Conservation (phyloP, 2,113 vertebrate genomes). For the Microtus pennsylvanicus region DNA sequence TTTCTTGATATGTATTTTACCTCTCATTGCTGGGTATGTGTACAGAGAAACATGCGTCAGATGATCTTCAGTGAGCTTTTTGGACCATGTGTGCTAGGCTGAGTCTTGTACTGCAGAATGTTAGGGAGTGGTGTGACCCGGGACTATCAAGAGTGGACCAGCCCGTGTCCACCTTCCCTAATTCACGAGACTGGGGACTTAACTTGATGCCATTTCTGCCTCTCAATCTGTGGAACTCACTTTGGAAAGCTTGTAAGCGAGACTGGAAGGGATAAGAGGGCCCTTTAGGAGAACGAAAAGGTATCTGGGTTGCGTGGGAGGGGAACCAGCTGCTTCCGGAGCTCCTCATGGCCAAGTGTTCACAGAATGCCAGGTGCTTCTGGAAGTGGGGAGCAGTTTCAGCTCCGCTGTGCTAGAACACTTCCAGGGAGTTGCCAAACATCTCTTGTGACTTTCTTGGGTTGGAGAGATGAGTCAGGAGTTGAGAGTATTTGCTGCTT, state of each 20-base stretch:
- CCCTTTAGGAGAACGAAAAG: background rate
- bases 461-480: background rate
- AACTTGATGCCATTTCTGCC: background rate
- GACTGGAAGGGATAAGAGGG: background rate
- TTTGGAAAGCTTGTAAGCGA: background rate
- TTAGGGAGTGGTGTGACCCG: background rate
- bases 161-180: background rate
- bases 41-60: background rate
- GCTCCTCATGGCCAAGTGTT: background rate
- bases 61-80: background rate
- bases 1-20: background rate
- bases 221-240: background rate
- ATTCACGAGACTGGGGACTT: background rate
- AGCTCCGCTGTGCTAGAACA: background rate
- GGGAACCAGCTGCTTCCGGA: background rate
- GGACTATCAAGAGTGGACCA: no score
- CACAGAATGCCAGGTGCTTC: background rate
- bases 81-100: background rate
- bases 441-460: background rate
- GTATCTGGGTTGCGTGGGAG: background rate
- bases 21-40: background rate
- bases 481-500: no score
- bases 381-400: background rate
- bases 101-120: background rate
- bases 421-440: background rate